A percentile compares a stretch with the other conserved stretches of the same genome.
These are phyloP conservation scores for Epizoanthus ramosus DNA, from an alignment of 92 coral and sea anemone species.

Conservation along the genomic window DNA sequence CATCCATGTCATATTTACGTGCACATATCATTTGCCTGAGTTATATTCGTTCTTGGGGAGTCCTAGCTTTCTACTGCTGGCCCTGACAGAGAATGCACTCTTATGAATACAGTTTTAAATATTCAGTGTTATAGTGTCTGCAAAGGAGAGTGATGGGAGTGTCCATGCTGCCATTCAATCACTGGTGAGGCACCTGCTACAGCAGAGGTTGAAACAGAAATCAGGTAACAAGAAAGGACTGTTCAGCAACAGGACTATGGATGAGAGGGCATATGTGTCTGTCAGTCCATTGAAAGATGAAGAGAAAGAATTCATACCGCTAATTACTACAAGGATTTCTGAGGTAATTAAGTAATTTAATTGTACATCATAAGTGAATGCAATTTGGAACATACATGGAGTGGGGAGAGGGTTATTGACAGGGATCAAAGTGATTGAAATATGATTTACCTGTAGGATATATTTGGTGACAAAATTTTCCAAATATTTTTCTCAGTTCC, in stretches of 20 bases:
- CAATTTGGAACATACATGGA: no score
- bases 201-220: constrained; percentile 69
- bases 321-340: constrained; percentile 73
- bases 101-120: neutral
- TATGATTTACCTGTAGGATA: no score
- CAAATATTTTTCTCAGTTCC: no score
- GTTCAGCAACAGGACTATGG: constrained; percentile 54
- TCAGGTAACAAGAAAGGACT: constrained; percentile 57
- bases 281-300: constrained; percentile 72
- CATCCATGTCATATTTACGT: no score
- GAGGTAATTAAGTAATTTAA: constrained; percentile 63
- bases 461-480: no score
- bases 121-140: constrained; percentile 92
- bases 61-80: neutral
- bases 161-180: constrained; percentile 97
- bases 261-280: constrained; percentile 75
- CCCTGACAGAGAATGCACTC: neutral
- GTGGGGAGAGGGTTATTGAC: no score
- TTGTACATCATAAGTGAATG: no score
- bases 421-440: no score
- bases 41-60: no score
- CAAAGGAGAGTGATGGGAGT: constrained; percentile 96
- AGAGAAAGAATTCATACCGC: constrained; percentile 82
- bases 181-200: constrained; percentile 86
- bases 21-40: no score